These are phyloP conservation scores for Cryptocephalus moraei DNA, from an alignment of 2,888 invertebrate species.

Conservation along the genomic window DNA sequence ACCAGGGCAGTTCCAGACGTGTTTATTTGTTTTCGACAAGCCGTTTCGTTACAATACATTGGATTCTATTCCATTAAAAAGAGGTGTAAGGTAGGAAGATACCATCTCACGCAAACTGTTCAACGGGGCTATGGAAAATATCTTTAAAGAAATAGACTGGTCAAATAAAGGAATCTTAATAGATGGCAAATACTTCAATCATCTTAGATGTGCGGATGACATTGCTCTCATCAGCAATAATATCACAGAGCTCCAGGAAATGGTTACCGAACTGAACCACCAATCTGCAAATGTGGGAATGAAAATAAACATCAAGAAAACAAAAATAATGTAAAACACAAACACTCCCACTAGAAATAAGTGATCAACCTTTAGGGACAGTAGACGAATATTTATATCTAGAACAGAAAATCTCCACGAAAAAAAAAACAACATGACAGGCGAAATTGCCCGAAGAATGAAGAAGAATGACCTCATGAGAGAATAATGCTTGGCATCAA, in stretches of 20 bases:
- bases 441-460: too few species aligned
- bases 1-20: too few species aligned
- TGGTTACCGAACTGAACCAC: background rate
- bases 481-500: background rate
- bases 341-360: too few species aligned
- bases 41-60: too few species aligned
- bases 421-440: too few species aligned
- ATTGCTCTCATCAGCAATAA: background rate
- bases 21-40: too few species aligned
- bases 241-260: background rate
- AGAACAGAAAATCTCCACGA: too few species aligned
- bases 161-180: background rate
- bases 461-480: too few species aligned
- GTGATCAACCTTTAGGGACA: background rate
- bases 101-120: background rate
- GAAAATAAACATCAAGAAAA: background rate
- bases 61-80: background rate
- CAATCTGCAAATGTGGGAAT: background rate
- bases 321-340: background rate
- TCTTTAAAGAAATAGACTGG: background rate
- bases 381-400: background rate
- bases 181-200: background rate
- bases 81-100: background rate
- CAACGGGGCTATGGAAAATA: background rate
- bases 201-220: conserved; percentile 1